Percentiles rank a stretch among this genome's conserved stretches.
phyloP scores from a whole-genome alignment of 2,113 vertebrate genomes.

The Rhipidura dahli region DNA sequence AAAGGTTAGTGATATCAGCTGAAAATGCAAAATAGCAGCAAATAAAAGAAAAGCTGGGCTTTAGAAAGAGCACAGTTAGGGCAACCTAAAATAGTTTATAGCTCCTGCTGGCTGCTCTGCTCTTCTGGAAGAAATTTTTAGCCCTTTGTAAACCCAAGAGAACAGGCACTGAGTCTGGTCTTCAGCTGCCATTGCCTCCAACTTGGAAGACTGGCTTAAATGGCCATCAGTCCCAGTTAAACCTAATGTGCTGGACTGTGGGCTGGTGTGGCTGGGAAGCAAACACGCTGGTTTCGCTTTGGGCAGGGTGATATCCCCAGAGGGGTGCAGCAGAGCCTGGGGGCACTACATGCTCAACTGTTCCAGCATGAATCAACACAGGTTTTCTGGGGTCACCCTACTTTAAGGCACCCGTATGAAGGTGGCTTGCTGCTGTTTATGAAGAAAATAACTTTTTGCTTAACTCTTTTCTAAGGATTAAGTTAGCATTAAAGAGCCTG shows the following conservation, averaged over 20 bases:
- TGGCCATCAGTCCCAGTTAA: not conserved
- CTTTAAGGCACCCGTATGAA: not conserved
- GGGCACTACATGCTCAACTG: not conserved
- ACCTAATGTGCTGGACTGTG: not conserved
- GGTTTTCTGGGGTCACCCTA: not conserved
- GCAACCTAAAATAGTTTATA: not conserved
- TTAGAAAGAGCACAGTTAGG: not conserved
- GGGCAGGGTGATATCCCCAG: not conserved
- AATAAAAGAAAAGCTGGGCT: not conserved
- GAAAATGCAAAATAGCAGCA: not conserved
- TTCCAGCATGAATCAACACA: not conserved
- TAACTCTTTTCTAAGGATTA: not conserved
- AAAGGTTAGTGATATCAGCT: not conserved
- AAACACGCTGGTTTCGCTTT: not conserved
- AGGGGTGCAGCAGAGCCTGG: not conserved
- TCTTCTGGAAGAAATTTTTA: not conserved
- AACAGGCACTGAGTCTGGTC: not conserved
- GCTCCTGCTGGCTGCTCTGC: not conserved
- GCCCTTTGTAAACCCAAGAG: not conserved
- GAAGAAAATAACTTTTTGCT: not conserved
- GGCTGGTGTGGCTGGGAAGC: not conserved
- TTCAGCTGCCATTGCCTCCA: not conserved
- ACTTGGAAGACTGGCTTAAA: not conserved
- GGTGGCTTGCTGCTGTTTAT: not conserved
- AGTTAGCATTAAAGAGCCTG: not conserved